Base-by-base conservation (phyloP, 2,888 invertebrate species). In the Ophion ellenae region DNA sequence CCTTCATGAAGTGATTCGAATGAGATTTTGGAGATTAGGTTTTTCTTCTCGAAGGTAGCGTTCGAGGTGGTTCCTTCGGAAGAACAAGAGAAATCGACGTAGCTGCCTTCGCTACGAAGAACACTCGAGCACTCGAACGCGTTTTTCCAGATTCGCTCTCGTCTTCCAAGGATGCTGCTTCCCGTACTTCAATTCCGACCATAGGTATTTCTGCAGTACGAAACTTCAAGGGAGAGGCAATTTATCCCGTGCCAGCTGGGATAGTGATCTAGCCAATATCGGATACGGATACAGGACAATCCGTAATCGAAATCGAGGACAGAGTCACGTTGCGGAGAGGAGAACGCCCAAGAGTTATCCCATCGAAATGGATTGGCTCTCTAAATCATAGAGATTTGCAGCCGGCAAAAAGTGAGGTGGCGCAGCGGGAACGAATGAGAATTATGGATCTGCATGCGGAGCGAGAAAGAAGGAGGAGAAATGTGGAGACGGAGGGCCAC, bases 331-430 rank as follows among this genome's bases (percentile, higher is more conserved):
- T 66, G 75, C 36, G 64, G 53, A 77, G 79, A 75, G 63, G 71
- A 70, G 76, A 76, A 78, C 53, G 74, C 73, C 69, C 81, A 67
- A 81, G 79, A 59, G 84, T 47, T 82, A 61, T 32, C 61, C 86
- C 83, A 84, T 86, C 74, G 85, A 86, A 86, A 87, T 75, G 84
- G 83, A 85, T 83, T 82, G 79, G 84, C 57, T 70, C 86, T 88
- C 89, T 90, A 90, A 90, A 91, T 91, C 90, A 89, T 87, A 81
- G 84, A 88, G 88, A 90, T 87, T 86, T 86, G 86, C 87, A 80
- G 80, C 66, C 70, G 81, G 70, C 45, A 70, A 63, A 28, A 47
- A 61, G 45, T 59, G 32, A 24, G 79, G 63, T 71, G 20, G 32
- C 36, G 47, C 63, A 64, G 17, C 40, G 78, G 74, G 59, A 85